Conservation (phyloP, 2,113 vertebrate genomes). For the Accipiter virgatus region DNA sequence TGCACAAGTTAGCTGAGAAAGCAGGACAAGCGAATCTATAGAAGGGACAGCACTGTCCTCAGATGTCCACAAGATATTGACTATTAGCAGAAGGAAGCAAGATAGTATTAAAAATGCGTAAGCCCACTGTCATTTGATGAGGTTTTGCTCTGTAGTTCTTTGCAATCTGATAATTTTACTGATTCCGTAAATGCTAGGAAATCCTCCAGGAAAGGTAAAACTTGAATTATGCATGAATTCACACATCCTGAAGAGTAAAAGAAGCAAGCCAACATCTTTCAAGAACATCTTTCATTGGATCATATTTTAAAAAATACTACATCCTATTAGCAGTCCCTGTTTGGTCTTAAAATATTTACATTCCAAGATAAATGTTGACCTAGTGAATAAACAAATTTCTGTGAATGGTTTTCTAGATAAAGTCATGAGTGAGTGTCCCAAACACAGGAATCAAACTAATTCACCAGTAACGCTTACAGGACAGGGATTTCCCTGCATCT, state of each 20-base stretch:
- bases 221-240: neutral
- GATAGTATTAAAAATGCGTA: neutral
- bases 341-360: neutral
- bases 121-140: neutral
- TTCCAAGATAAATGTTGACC: neutral
- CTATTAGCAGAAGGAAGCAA: neutral
- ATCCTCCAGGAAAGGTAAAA: neutral
- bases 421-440: neutral
- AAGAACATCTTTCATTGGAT: neutral
- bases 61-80: neutral
- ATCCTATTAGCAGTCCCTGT: neutral
- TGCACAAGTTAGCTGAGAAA: neutral
- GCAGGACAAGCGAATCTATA: neutral
- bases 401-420: neutral
- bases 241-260: neutral
- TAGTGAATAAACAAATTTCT: neutral
- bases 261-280: neutral
- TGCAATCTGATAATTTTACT: neutral
- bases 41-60: neutral
- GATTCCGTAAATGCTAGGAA: neutral
- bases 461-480: neutral
- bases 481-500: neutral
- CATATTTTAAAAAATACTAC: neutral
- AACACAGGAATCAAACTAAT: neutral
- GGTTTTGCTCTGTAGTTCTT: neutral